Conservation (phyloP, 2,113 vertebrate species). For the Xiphophorus hellerii region DNA sequence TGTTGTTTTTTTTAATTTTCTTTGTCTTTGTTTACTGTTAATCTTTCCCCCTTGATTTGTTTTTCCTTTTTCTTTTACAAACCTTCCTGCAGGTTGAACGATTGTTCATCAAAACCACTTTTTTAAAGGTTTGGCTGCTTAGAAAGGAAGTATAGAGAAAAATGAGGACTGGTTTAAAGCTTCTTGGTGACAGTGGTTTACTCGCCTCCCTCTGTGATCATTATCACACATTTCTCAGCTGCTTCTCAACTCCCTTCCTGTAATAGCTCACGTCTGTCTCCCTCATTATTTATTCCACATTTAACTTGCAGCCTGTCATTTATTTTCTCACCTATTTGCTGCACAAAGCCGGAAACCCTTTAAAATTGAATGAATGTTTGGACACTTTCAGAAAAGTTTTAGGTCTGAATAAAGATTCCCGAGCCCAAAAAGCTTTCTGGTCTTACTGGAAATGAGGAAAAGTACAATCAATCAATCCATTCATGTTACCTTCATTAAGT, state of each 20-base stretch:
- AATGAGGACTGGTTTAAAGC: background rate
- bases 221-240: background rate
- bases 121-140: no score
- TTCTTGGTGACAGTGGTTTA: background rate
- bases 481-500: no score
- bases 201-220: background rate
- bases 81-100: no score
- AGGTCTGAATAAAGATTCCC: background rate
- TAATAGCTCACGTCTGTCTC: background rate
- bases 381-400: background rate
- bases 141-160: no score
- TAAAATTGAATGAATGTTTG: background rate
- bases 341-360: background rate
- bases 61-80: no score
- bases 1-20: no score
- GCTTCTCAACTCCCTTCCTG: background rate
- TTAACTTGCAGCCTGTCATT: background rate
- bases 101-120: no score
- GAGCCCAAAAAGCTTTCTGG: background rate
- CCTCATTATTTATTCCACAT: background rate
- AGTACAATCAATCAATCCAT: no score
- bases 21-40: no score
- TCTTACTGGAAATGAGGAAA: no score
- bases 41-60: no score
- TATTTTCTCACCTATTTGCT: background rate